phyloP scores from a whole-genome alignment of 1,140 invertebrate genomes.

The Cydia amplana region DNA sequence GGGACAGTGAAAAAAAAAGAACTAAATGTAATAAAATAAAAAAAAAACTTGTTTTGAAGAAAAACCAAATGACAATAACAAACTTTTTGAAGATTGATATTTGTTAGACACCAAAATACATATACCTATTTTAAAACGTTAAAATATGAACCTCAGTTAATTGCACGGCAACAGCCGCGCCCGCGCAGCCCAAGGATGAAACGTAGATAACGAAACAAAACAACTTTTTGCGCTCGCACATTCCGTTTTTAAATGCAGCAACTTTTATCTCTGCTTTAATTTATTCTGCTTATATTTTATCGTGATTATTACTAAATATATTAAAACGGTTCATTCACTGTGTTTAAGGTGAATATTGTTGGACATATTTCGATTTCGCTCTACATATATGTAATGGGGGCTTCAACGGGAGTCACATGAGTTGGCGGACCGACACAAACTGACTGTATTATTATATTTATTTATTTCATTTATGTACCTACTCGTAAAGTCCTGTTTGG shows the following conservation, averaged over 20 bases:
- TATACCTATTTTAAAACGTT: background rate
- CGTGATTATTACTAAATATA: background rate
- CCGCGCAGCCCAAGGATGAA: background rate
- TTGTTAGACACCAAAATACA: background rate
- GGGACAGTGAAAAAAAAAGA: too few species aligned
- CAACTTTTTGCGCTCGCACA: constrained; percentile 1
- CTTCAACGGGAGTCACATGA: too few species aligned
- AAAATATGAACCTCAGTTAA: background rate
- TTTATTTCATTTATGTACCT: too few species aligned
- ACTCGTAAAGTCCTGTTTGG: too few species aligned
- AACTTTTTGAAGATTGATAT: background rate
- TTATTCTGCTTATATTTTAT: background rate
- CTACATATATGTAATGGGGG: too few species aligned
- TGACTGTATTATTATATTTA: too few species aligned
- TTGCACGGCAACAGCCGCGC: constrained; percentile 6
- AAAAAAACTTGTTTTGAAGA: too few species aligned
- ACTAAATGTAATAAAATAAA: too few species aligned
- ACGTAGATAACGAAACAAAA: constrained; percentile 18
- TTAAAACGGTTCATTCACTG: too few species aligned
- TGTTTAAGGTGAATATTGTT: too few species aligned
- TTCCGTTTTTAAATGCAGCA: constrained; percentile 7
- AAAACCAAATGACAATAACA: background rate
- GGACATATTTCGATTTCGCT: too few species aligned
- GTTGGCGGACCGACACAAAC: too few species aligned
- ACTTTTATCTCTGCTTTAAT: background rate